Evolutionary conservation across 2,888 invertebrate species (phyloP).

Genomic region (Alviniconcha strummeri): DNA sequence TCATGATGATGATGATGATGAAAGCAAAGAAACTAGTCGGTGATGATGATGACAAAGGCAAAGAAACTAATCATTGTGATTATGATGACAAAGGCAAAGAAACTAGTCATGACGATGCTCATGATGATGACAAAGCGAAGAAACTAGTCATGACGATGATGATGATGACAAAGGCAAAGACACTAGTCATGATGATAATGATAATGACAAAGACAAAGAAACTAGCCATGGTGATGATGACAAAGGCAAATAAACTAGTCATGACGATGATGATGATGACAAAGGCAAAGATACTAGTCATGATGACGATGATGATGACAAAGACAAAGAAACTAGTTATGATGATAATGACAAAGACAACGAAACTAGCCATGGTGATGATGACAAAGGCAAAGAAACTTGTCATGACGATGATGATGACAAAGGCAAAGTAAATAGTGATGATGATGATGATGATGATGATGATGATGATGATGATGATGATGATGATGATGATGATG

Average conservation of each 20-base stretch:
- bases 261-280: neutral
- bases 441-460: neutral
- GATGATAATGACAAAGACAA: too few relatives aligned
- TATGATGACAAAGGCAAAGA: too few relatives aligned
- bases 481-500: neutral
- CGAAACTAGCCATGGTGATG: too few relatives aligned
- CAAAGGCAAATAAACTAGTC: neutral
- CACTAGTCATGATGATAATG: neutral
- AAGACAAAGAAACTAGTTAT: neutral
- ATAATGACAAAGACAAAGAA: neutral
- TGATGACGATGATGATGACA: neutral
- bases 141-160: constrained; percentile 4
- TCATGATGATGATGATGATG: too few relatives aligned
- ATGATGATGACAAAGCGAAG: neutral
- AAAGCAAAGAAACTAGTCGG: too few relatives aligned
- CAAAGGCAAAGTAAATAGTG: neutral
- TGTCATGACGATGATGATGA: neutral
- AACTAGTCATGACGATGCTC: too few relatives aligned
- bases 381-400: too few relatives aligned
- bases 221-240: neutral
- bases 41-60: neutral
- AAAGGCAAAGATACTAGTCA: neutral
- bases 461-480: neutral
- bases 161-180: neutral
- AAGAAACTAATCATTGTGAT: neutral